Percentiles rank a stretch among this genome's conserved stretches.
These are phyloP conservation scores for Lordiphosa collinella DNA, from an alignment of 1,140 invertebrate genomes.

Conservation along the genomic window DNA sequence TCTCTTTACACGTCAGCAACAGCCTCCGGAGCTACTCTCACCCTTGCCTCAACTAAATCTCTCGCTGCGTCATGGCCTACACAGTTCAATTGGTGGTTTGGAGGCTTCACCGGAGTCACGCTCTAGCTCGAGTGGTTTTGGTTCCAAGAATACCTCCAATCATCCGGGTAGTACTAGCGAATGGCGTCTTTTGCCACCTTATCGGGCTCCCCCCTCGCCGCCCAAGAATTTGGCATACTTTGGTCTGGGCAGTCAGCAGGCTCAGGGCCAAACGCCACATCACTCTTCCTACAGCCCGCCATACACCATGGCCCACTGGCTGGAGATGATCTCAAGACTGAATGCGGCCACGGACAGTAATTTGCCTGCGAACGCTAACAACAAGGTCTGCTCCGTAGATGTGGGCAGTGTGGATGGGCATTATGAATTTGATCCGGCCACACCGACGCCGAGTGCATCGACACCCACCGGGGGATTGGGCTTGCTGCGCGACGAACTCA, in stretches of 20 bases:
- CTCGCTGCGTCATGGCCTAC: slow-evolving; percentile 61
- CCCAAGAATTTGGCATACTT: slow-evolving; percentile 47
- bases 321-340: slow-evolving; percentile 81
- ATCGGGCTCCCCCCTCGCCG: slow-evolving; percentile 85
- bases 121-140: slow-evolving; percentile 93
- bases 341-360: slow-evolving; percentile 81
- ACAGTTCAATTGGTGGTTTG: slow-evolving; percentile 46
- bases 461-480: slow-evolving; percentile 81
- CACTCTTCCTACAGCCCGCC: slow-evolving; percentile 80
- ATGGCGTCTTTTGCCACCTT: slow-evolving; percentile 87
- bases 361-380: slow-evolving; percentile 47
- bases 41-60: slow-evolving; percentile 81
- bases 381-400: slow-evolving; percentile 83
- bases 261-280: slow-evolving; percentile 12
- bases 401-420: slow-evolving; percentile 95
- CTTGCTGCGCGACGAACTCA: slow-evolving; percentile 80
- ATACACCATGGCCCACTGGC: slow-evolving; percentile 83
- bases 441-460: slow-evolving; percentile 84
- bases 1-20: slow-evolving; percentile 83
- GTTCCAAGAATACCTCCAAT: slow-evolving; percentile 94
- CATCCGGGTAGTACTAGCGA: slow-evolving; percentile 87
- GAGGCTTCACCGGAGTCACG: slow-evolving; percentile 92
- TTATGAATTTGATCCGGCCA: slow-evolving; percentile 95
- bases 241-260: slow-evolving; percentile 14
- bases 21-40: slow-evolving; percentile 83